phyloP scores from a whole-genome alignment of 2,797 vertebrate species.

The Hydrocynus forskahlii region DNA sequence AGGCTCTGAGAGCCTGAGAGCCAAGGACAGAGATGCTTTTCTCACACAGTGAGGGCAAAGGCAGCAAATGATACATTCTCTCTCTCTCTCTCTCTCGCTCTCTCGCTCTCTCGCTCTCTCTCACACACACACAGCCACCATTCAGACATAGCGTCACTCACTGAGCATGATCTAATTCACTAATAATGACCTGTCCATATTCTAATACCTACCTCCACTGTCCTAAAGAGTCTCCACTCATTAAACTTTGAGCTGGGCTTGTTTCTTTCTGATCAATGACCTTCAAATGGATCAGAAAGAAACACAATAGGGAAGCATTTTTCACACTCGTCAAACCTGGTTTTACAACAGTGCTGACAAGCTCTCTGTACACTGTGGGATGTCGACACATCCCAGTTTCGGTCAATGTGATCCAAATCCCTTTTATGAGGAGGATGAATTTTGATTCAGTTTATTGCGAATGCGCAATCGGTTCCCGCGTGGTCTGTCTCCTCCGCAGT shows the following conservation, averaged over 20 bases:
- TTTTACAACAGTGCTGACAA: slow-evolving; percentile 7
- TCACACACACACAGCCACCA: background rate
- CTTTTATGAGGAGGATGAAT: background rate
- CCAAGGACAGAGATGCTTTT: slow-evolving; percentile 15
- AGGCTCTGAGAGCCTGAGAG: slow-evolving; percentile 25
- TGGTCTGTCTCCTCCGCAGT: background rate
- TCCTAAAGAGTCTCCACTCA: slow-evolving; percentile 5
- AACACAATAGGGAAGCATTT: slow-evolving; percentile 9
- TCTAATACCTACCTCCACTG: background rate
- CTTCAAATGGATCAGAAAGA: slow-evolving; percentile 12
- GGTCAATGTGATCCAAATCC: background rate
- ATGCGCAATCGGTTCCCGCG: background rate
- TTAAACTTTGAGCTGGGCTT: slow-evolving; percentile 18
- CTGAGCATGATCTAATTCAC: background rate
- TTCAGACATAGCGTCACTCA: slow-evolving; percentile 1
- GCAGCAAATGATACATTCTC: background rate
- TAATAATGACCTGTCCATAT: background rate
- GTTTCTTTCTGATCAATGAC: slow-evolving; percentile 11
- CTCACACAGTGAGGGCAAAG: slow-evolving; percentile 1
- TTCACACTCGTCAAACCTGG: slow-evolving; percentile 15
- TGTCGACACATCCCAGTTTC: slow-evolving; percentile 3
- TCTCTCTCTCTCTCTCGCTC: background rate
- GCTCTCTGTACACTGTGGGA: background rate
- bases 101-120: no score
- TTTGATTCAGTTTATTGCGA: slow-evolving; percentile 9